Evolutionary conservation across 2,797 vertebrate species (phyloP).

Genomic region (Anguilla marmorata): DNA sequence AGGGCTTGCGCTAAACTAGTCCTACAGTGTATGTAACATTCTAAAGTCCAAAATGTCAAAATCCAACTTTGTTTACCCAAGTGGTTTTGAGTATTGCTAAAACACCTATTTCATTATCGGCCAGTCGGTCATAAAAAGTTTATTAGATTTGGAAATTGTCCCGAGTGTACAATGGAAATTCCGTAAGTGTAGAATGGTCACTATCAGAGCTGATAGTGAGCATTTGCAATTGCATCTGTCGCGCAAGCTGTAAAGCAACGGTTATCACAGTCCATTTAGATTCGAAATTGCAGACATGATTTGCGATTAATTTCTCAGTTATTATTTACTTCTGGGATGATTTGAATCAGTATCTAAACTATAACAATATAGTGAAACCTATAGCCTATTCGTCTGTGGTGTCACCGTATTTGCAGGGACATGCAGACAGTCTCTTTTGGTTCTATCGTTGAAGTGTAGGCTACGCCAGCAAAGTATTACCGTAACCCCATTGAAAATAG

Average conservation of each 20-base stretch:
- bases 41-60: slow-evolving; percentile 30
- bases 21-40: neutral
- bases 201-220: slow-evolving; percentile 19
- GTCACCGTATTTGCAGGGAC: neutral
- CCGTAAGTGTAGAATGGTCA: neutral
- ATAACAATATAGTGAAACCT: neutral
- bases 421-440: neutral
- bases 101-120: slow-evolving; percentile 8
- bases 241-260: neutral
- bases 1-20: neutral
- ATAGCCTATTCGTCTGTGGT: neutral
- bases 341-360: neutral
- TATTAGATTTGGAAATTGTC: slow-evolving; percentile 14
- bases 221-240: neutral
- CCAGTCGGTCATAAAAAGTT: slow-evolving; percentile 24
- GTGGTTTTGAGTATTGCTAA: neutral
- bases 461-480: neutral
- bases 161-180: slow-evolving; percentile 6
- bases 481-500: neutral
- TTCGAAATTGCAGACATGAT: neutral
- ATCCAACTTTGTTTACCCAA: slow-evolving; percentile 31
- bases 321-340: neutral
- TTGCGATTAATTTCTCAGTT: neutral
- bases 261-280: neutral
- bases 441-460: neutral